Percentiles rank a stretch among this genome's conserved stretches.
Conservation (phyloP, 2,797 vertebrate genomes). For the Hylomyscus alleni region DNA sequence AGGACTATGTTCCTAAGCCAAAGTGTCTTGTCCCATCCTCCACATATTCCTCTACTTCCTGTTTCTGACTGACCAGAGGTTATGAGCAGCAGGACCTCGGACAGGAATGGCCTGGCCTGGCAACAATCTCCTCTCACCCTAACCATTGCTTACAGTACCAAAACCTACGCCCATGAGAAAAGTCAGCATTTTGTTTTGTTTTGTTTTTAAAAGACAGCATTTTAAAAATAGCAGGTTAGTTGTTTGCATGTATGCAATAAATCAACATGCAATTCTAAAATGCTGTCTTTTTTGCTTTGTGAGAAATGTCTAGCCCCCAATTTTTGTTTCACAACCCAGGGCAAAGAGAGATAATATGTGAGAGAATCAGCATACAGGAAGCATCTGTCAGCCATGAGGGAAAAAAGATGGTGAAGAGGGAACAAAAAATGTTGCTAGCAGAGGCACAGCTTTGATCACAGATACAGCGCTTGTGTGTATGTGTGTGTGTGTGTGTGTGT, state of each 20-base stretch:
- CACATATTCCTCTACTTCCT: constrained; percentile 63
- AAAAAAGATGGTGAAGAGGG: background rate
- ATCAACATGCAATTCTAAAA: constrained; percentile 68
- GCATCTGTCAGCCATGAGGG: constrained; percentile 1
- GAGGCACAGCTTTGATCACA: background rate
- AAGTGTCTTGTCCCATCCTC: background rate
- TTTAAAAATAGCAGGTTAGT: constrained; percentile 67
- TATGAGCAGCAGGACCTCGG: constrained; percentile 73
- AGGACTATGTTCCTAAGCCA: constrained; percentile 70
- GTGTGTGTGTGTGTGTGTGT: constrained; percentile 9
- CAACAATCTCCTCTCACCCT: constrained; percentile 78
- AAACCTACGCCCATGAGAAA: constrained; percentile 50
- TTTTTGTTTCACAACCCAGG: constrained; percentile 75
- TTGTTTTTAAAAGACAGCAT: constrained; percentile 48
- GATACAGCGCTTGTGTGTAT: background rate
- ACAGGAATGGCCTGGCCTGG: constrained; percentile 79
- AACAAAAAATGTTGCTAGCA: background rate
- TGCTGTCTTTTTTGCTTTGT: constrained; percentile 71
- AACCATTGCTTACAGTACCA: constrained; percentile 76
- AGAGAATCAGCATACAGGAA: constrained; percentile 66
- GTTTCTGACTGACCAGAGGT: constrained; percentile 75
- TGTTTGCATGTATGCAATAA: constrained; percentile 82
- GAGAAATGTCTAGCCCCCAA: constrained; percentile 80
- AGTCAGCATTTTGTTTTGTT: constrained; percentile 50
- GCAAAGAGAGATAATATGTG: background rate